Evolutionary conservation across 2,888 invertebrate species (phyloP).

Genomic region (Tetranychus piercei): DNA sequence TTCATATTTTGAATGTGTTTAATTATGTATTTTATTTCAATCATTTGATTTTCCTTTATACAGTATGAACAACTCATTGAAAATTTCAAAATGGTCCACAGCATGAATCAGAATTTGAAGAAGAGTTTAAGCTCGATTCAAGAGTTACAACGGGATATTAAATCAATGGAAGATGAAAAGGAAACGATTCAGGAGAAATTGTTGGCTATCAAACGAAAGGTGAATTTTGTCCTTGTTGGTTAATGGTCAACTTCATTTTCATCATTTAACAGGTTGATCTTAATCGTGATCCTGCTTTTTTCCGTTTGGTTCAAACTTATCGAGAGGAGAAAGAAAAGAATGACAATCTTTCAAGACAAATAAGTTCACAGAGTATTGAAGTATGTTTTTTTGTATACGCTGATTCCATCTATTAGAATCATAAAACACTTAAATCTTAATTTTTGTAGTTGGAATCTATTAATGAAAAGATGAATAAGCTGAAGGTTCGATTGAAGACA

Average conservation of each 20-base stretch:
- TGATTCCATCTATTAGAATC: not conserved
- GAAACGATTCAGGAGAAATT: constrained; percentile 49
- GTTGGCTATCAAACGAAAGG: constrained; percentile 41
- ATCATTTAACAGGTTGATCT: constrained; percentile 36
- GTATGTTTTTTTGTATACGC: not conserved
- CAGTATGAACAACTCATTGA: constrained; percentile 54
- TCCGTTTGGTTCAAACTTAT: constrained; percentile 30
- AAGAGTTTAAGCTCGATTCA: constrained; percentile 44
- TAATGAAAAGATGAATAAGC: not conserved
- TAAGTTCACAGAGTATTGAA: constrained; percentile 12
- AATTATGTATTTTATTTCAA: not conserved
- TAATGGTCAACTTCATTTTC: not conserved
- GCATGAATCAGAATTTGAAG: constrained; percentile 45
- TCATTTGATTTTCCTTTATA: not conserved
- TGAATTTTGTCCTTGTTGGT: constrained; percentile 22
- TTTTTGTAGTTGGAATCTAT: not conserved
- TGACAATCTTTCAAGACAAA: constrained; percentile 17
- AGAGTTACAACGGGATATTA: constrained; percentile 64
- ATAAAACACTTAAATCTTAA: not conserved
- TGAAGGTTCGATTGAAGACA: not conserved
- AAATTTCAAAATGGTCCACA: constrained; percentile 60
- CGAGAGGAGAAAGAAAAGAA: constrained; percentile 18
- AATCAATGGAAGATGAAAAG: constrained; percentile 66
- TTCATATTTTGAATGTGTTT: not conserved
- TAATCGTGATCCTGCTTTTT: constrained; percentile 39